phyloP scores from a whole-genome alignment of 2,113 vertebrate genomes.

The Noturus placidus region DNA sequence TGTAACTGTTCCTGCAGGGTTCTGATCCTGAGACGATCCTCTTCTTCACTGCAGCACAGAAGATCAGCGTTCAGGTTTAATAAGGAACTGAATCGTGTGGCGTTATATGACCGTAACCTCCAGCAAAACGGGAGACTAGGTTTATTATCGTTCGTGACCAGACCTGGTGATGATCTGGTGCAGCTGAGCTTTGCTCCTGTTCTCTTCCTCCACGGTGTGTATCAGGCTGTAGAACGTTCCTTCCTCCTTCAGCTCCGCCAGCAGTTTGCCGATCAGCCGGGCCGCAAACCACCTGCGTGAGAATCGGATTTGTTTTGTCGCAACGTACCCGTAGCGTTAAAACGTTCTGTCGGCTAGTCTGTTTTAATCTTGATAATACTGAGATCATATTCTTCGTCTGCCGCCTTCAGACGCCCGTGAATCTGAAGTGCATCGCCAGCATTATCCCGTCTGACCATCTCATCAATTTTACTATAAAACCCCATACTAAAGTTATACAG shows the following conservation, averaged over 20 bases:
- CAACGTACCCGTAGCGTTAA: neutral
- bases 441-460: no score
- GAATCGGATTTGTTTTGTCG: neutral
- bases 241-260: conserved; percentile 63
- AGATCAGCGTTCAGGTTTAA: neutral
- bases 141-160: conserved; percentile 32
- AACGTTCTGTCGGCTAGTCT: neutral
- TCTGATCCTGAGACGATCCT: conserved; percentile 70
- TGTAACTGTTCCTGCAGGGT: conserved; percentile 75
- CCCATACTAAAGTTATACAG: no score
- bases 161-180: conserved; percentile 74
- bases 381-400: no score
- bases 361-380: neutral
- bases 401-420: no score
- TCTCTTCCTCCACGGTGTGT: conserved; percentile 67
- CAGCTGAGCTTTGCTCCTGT: conserved; percentile 66
- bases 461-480: no score
- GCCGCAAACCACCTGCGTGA: conserved; percentile 73
- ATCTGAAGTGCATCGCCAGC: no score
- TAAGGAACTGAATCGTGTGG: neutral
- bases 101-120: neutral
- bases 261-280: conserved; percentile 63
- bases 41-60: conserved; percentile 72
- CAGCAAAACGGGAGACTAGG: neutral
- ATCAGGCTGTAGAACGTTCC: conserved; percentile 72